Evolutionary conservation across 2,888 invertebrate genomes (phyloP), one percentile per base, ranked within the genome.

Genomic region (Tipula unca): DNA sequence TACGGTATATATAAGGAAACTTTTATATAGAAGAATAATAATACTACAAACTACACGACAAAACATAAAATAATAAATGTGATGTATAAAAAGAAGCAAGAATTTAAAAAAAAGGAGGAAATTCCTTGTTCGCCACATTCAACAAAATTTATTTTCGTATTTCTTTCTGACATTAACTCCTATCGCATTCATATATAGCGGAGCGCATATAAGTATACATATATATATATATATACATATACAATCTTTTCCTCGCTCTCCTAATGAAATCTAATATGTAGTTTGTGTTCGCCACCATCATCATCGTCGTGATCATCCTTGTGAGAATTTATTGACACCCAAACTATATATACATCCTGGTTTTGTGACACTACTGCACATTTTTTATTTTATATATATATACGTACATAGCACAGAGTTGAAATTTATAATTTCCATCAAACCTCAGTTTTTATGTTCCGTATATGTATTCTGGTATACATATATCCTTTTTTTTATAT

Each of bases 131-230:
- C 69, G 69, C 69, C 69, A 69, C 69, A 69, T 69, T 69, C 69
- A 69, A 69, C 69, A 69, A 69, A 69, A 69, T 69, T 69, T 69
- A 69, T 69, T 69, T 69, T 69, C 69, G 69, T 69, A 69, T 69
- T 69, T 69, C 69, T 20, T 69, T 89, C 90, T 91, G 90, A 91
- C 91, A 90, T 90, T 91, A 90, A 91, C 91, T 91, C 90, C 91
- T 91, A 91, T 91, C 91, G 90, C 88, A 87, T 87, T 69, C 69
- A 25, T 69, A 25, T 69, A 69, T 69, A 25, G n/a, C n/a, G n/a
- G n/a, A n/a, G n/a, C n/a, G n/a, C n/a, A 48, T 14, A 3, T 3
- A 10, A 48, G 48, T n/a, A 10, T 48, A 48, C 48, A 48, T 48
- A 17, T 48, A 48, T 10, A 17, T 69, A 69, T 48, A 69, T 10